Base-by-base conservation (phyloP, 2,113 vertebrate species). In the Myotis brandtii region DNA sequence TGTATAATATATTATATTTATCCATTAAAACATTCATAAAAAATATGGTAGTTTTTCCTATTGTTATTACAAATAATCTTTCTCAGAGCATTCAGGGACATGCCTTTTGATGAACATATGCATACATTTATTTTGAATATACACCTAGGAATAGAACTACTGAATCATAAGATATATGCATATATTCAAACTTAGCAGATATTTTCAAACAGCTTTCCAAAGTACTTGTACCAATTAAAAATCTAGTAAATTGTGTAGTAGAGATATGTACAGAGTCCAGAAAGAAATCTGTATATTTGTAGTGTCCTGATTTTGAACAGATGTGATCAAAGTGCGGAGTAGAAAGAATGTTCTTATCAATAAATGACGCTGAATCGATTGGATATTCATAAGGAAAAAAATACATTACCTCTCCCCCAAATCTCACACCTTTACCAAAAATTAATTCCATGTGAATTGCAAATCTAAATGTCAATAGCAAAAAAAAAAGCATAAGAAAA, bases 21-120 rank as follows among this genome's bases (percentile, higher is more conserved):
- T 34, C 6, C 30, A 48, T 48, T 56, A 56, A 17, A 69, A 40
- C 37, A 86, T 86, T 91, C 6, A 23, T 59, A 17, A 91, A 30
- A 34, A 69, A 62, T 76, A 76, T 67, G 12, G 12, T 82, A 56
- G 59, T 92, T 83, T 87, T 75, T 23, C 43, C 14, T 50, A 14
- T 83, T 88, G 62, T 66, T 87, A 40, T 56, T 82, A 67, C 18
- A 92, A 87, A 27, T 85, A 79, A 91, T 77, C 23, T 64, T 86
- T 52, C 20, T 86, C n/a, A 82, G 4, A 59, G 21, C 48, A 91
- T 59, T 95, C 56, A 86, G 56, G 9, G 52, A 27, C 5, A 5
- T 67, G n/a, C 7, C 27, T 86, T 75, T 93, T 69, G 20, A 14
- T 84, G 20, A 81, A 59, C 20, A 27, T 56, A 46, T 69, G 37